Percentiles rank a stretch among this genome's conserved stretches.
phyloP scores from a whole-genome alignment of 2,888 invertebrate species.

The Trichopoda pennipes region DNA sequence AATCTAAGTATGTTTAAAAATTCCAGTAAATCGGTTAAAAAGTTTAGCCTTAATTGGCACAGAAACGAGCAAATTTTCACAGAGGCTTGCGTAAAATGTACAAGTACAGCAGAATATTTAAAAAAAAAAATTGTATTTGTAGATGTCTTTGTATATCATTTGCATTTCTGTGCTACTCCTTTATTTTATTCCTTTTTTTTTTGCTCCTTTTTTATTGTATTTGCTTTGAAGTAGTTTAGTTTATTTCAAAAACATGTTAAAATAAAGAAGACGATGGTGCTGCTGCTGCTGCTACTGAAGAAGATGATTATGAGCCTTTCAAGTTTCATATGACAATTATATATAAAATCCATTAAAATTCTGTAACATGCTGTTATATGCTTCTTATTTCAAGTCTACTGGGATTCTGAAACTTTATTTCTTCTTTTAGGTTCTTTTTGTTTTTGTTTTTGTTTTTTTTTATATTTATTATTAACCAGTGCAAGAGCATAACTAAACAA shows the following conservation, averaged over 20 bases:
- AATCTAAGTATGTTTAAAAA: too few species aligned
- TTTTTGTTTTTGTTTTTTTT: too few species aligned
- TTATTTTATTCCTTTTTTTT: neutral
- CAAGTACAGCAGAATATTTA: too few species aligned
- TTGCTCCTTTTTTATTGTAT: neutral
- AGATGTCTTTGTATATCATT: constrained; percentile 18
- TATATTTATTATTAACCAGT: too few species aligned
- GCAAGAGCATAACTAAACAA: neutral
- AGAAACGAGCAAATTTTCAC: too few species aligned
- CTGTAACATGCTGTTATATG: constrained; percentile 45
- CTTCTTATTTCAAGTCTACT: constrained; percentile 40
- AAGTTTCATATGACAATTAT: constrained; percentile 67
- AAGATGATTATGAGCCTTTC: constrained; percentile 36
- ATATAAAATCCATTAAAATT: constrained; percentile 55
- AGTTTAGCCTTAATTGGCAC: too few species aligned
- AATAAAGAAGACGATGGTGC: neutral
- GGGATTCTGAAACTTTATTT: constrained; percentile 13
- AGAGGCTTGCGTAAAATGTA: too few species aligned
- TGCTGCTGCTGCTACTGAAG: neutral
- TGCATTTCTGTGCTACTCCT: constrained; percentile 6
- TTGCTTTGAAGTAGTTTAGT: constrained; percentile 9
- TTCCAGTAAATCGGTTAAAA: too few species aligned
- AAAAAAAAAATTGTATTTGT: too few species aligned
- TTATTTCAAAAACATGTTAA: constrained; percentile 11
- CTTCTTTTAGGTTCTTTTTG: neutral